phyloP scores from a whole-genome alignment of 1,140 invertebrate genomes.

The Bradynema listronoti region DNA sequence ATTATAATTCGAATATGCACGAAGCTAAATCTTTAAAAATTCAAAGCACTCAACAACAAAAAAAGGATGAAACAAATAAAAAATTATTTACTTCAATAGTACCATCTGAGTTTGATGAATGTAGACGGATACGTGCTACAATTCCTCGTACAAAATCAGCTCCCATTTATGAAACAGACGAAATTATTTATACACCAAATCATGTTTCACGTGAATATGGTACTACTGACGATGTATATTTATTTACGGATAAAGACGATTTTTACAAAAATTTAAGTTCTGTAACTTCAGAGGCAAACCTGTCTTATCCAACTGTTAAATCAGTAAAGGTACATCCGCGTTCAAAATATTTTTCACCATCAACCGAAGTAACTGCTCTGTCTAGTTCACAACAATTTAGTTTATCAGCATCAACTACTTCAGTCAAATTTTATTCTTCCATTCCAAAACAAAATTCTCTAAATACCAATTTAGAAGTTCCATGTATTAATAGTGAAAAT shows the following conservation, averaged over 20 bases:
- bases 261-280: background rate
- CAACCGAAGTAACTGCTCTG: background rate
- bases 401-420: conserved; percentile 1
- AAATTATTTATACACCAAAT: too few relatives aligned
- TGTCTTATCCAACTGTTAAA: background rate
- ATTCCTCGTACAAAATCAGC: too few relatives aligned
- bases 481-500: too few relatives aligned
- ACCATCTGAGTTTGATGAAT: background rate
- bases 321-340: background rate
- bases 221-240: too few relatives aligned
- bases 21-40: too few relatives aligned
- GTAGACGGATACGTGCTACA: background rate
- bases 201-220: too few relatives aligned
- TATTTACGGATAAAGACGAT: too few relatives aligned
- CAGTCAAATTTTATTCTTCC: background rate
- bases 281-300: background rate
- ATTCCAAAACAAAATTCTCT: too few relatives aligned
- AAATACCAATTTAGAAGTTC: too few relatives aligned
- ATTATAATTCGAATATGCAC: too few relatives aligned
- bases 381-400: background rate
- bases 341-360: background rate
- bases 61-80: background rate
- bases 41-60: background rate
- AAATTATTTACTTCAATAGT: background rate
- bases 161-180: too few relatives aligned